These are phyloP conservation scores for Monomorium pharaonis DNA, from an alignment of 1,140 invertebrate genomes.

Conservation along the genomic window DNA sequence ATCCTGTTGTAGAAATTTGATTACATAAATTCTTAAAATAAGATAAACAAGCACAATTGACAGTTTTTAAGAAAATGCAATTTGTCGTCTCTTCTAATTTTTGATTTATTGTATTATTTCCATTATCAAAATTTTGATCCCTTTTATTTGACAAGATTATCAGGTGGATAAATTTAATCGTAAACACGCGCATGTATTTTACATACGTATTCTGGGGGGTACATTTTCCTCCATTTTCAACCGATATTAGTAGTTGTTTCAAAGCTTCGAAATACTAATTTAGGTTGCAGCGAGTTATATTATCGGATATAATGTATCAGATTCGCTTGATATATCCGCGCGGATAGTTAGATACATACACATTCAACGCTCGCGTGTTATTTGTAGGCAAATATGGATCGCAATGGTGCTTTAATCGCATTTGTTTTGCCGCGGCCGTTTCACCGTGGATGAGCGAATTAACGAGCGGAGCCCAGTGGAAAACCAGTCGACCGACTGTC, in stretches of 20 bases:
- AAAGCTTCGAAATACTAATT: slow-evolving; percentile 28
- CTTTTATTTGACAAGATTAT: background rate
- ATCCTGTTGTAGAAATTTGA: background rate
- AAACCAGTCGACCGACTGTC: slow-evolving; percentile 33
- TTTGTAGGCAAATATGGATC: slow-evolving; percentile 52
- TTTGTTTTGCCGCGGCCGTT: slow-evolving; percentile 46
- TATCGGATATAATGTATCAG: slow-evolving; percentile 36
- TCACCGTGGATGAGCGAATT: slow-evolving; percentile 35
- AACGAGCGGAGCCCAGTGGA: slow-evolving; percentile 17
- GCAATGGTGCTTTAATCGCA: slow-evolving; percentile 45
- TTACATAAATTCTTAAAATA: background rate
- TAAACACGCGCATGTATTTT: background rate
- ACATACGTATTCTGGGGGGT: background rate
- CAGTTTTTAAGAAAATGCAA: background rate
- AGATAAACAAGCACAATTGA: background rate
- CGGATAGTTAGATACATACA: slow-evolving; percentile 22
- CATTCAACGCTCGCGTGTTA: background rate
- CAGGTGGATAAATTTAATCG: background rate
- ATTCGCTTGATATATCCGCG: slow-evolving; percentile 1
- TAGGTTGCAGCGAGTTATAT: slow-evolving; percentile 14
- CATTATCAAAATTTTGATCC: background rate
- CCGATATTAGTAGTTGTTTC: slow-evolving; percentile 9
- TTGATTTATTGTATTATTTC: background rate
- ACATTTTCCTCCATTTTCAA: slow-evolving; percentile 1
- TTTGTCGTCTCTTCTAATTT: background rate